A percentile compares a stretch with the other conserved stretches of the same genome.
Conservation (phyloP, 2,113 vertebrate genomes). For the Hemichromis elongatus region DNA sequence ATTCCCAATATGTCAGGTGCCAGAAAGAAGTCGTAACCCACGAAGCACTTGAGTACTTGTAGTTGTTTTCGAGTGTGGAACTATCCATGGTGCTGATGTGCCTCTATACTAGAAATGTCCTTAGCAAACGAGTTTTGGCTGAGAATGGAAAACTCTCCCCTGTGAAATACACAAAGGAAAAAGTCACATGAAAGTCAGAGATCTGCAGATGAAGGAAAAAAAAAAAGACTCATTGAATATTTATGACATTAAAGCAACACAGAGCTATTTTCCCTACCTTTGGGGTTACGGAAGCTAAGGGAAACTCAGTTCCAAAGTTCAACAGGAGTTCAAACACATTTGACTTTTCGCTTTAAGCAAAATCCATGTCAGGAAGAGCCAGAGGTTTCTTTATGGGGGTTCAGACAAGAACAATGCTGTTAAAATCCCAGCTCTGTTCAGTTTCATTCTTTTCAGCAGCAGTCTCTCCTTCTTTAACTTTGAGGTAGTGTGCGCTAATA, state of each 20-base stretch:
- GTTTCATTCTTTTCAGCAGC: background rate
- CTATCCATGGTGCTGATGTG: constrained; percentile 23
- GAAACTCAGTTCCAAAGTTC: constrained; percentile 35
- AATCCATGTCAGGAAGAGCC: constrained; percentile 10
- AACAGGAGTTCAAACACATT: constrained; percentile 40
- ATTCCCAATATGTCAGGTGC: background rate
- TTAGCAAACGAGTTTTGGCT: background rate
- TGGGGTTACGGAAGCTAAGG: background rate
- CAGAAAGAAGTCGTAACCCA: background rate
- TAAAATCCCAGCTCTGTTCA: constrained; percentile 11
- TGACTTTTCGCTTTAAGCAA: constrained; percentile 9
- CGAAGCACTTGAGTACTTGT: background rate
- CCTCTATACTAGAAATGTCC: background rate
- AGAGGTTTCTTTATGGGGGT: constrained; percentile 1
- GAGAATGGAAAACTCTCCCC: background rate
- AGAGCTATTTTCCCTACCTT: constrained; percentile 4
- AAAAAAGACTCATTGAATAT: constrained; percentile 27
- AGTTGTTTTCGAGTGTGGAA: background rate
- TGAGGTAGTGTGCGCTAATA: background rate
- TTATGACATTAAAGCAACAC: constrained; percentile 19
- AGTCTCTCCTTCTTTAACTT: background rate
- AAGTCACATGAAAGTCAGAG: constrained; percentile 20
- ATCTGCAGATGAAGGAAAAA: constrained; percentile 23
- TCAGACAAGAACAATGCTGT: constrained; percentile 3
- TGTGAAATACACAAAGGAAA: background rate